Evolutionary conservation across 2,888 invertebrate species (phyloP).

Genomic region (Diadegma fenestrale): DNA sequence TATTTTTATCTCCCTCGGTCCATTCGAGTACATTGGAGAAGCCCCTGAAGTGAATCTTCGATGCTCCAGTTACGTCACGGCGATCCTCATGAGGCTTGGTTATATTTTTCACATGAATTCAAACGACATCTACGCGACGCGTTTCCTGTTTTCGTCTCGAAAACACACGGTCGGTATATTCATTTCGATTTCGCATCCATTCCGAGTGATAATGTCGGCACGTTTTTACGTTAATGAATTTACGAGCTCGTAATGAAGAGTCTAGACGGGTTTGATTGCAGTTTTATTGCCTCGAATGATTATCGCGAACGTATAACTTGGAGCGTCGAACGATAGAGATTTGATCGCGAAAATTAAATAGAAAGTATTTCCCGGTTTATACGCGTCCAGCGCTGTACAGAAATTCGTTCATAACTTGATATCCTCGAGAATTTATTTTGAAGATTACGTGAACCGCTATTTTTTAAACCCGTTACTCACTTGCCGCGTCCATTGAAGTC

Average conservation of each 20-base stretch:
- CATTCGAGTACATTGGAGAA: constrained; percentile 32
- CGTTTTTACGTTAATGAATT: neutral
- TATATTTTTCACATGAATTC: constrained; percentile 39
- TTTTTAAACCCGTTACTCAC: neutral
- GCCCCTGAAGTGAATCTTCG: constrained; percentile 44
- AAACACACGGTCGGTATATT: neutral
- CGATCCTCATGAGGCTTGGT: constrained; percentile 31
- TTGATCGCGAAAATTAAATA: constrained; percentile 26
- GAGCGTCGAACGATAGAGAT: neutral
- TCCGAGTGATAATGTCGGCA: neutral
- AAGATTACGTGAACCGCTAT: too few relatives aligned
- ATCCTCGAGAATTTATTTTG: neutral
- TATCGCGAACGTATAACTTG: constrained; percentile 4
- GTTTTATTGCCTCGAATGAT: constrained; percentile 35
- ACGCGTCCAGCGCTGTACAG: neutral
- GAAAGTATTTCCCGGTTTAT: neutral
- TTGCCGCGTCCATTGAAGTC: neutral
- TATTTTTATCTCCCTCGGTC: constrained; percentile 27
- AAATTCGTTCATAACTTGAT: neutral
- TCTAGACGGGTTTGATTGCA: constrained; percentile 16
- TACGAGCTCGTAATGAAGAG: constrained; percentile 6
- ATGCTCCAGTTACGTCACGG: constrained; percentile 52
- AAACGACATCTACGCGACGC: constrained; percentile 24
- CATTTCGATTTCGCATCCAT: constrained; percentile 17
- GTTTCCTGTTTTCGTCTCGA: constrained; percentile 47